Base-by-base conservation (phyloP, 2,797 vertebrate genomes). In the Sciurus vulgaris region DNA sequence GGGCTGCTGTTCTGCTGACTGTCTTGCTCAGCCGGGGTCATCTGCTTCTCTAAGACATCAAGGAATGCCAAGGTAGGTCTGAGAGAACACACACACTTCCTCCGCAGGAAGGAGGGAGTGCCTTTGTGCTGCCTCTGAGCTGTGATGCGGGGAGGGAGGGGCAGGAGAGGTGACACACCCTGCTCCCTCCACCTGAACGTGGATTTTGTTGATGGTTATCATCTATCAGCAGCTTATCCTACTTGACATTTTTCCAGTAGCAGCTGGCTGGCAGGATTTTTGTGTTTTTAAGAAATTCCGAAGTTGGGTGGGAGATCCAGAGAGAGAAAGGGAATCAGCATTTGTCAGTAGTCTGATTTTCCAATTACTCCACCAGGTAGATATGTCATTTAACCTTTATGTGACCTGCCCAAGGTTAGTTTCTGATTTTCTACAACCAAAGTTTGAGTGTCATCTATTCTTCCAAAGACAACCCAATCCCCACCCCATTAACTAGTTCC, bases 11-110 rank as follows among this genome's bases (percentile, higher is more conserved):
- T 98, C 97, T 98, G 98, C 98, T 98, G 98, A 98, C 98, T 97
- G 97, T 97, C 98, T 98, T 94, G 97, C 98, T 98, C 97, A 97
- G 98, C 98, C 86, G 73, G 98, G 98, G 98, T 98, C 98, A 98
- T 98, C 98, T 98, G 98, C 98, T 98, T 97, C 97, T 98, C 98
- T 93, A 98, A 98, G 98, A 98, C 98, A 97, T 97, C 98, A 98
- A 98, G 98, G 98, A 98, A 98, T 97, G 98, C 98, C 97, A 98
- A 98, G 97, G 98, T 97, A 98, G 98, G 97, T 97, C 96, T 93
- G 97, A 97, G 95, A 96, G 93, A 92, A 96, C 59, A 90, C 0
- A n/a, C 90, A 78, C 47, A 7, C 97, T 98, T 98, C 97, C 97
- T 98, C 96, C 9, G 63, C 85, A 83, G 89, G 81, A 81, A 97